Base-by-base conservation (phyloP, 2,888 invertebrate genomes). In the Philhelius pedissequus region DNA sequence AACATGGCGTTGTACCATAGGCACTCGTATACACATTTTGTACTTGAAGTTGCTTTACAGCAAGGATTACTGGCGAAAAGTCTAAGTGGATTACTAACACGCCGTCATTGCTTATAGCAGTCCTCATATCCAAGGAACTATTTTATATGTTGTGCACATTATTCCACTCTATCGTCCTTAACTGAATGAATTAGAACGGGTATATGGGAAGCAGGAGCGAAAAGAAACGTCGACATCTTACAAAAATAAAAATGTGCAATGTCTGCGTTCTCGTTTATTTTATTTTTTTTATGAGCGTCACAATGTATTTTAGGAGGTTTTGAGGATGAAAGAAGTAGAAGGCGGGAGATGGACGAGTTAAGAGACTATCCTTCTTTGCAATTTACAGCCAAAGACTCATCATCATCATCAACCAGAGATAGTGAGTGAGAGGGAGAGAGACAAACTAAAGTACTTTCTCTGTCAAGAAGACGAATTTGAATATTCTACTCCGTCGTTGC, bases 31-130 rank as follows among this genome's bases (percentile, higher is more conserved):
- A 30, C 20, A 77, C 52, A 71, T 73, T 71, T 62, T 68, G 68
- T 73, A 58, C 25, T 70, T 43, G 27, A 58, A 58, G 22, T 58
- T 58, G 58, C 32, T 60, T 52, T 43, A 38, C 58, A 68, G 45
- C 22, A 48, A 62, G 73, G 78, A 82, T 82, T 82, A 82, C 77
- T 70, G 54, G 54, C 54, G 18, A 62, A 75, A 78, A 52, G 77
- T 77, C 76, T 81, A 71, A 81, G 76, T 56, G 58, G 76, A 81
- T 81, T 76, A 76, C 76, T 50, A 71, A 64, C 40, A 56, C 43
- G 35, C 27, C 18, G 15, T 38, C 13, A 40, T 48, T 50, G 2
- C 38, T 22, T 32, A 54, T 8, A 32, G 25, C 15, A 45, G 30
- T n/a, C 11, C 35, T 30, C 32, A 35, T 35, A 35, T 22, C 30